phyloP scores from a whole-genome alignment of 1,140 invertebrate species.

The Protaetia brevitarsis region DNA sequence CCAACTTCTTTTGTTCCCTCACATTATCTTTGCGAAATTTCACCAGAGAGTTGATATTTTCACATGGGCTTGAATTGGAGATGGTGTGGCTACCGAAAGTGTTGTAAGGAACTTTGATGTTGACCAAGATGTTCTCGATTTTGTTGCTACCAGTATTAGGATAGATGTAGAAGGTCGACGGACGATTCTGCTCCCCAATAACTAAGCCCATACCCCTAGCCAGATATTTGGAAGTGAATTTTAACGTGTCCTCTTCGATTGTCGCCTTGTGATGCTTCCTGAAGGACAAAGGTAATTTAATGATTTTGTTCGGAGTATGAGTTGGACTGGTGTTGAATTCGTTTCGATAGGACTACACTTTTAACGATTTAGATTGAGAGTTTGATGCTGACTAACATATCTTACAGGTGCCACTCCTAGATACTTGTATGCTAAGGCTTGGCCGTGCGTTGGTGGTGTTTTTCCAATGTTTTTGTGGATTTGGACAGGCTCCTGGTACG shows the following conservation, averaged over 20 bases:
- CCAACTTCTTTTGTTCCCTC: not conserved
- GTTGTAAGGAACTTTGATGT: slow-evolving; percentile 38
- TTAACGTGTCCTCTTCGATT: slow-evolving; percentile 42
- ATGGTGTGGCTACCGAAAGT: slow-evolving; percentile 33
- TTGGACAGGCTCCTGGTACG: slow-evolving; percentile 55
- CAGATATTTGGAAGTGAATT: slow-evolving; percentile 53
- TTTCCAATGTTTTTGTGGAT: slow-evolving; percentile 51
- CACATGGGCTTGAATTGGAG: not conserved
- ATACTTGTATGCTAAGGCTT: slow-evolving; percentile 56
- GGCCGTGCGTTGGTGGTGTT: slow-evolving; percentile 55
- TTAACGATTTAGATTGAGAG: slow-evolving; percentile 38
- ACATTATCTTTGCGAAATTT: not conserved
- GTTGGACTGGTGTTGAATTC: slow-evolving; percentile 52
- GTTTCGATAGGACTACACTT: slow-evolving; percentile 55
- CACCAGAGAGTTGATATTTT: not conserved
- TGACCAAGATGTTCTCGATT: slow-evolving; percentile 31
- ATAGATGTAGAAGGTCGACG: slow-evolving; percentile 45
- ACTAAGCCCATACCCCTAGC: slow-evolving; percentile 57
- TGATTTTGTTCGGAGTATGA: slow-evolving; percentile 53
- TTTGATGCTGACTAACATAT: too few species aligned
- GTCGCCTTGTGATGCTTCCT: slow-evolving; percentile 47
- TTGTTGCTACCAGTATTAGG: slow-evolving; percentile 27
- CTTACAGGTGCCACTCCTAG: slow-evolving; percentile 56
- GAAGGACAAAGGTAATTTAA: slow-evolving; percentile 51
- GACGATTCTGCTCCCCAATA: slow-evolving; percentile 53